phyloP scores from a whole-genome alignment of 2,888 invertebrate species.

The Priocnemis perturbator region DNA sequence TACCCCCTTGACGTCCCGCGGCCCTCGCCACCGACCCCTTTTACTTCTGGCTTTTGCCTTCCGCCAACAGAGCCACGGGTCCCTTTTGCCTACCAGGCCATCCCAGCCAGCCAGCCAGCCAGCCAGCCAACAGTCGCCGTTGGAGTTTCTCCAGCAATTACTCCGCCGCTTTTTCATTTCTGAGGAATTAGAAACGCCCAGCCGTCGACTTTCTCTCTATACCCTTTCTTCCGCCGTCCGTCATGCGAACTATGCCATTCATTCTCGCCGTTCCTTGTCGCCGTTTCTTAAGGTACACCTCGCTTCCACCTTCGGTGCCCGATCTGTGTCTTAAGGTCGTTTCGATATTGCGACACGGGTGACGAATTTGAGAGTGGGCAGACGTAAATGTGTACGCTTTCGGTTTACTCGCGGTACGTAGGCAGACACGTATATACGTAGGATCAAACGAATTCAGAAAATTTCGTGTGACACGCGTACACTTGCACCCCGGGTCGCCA shows the following conservation, averaged over 20 bases:
- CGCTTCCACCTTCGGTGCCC: neutral
- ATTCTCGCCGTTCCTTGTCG: neutral
- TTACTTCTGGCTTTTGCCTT: conserved; percentile 65
- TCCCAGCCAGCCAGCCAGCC: conserved; percentile 33
- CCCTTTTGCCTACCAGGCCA: conserved; percentile 30
- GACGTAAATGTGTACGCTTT: no score
- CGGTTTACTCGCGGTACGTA: neutral
- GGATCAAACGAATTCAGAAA: neutral
- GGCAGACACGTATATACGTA: neutral
- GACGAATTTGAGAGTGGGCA: no score
- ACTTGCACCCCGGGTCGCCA: neutral
- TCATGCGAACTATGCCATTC: no score
- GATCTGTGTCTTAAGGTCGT: neutral
- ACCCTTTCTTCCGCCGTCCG: neutral
- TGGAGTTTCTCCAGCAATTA: conserved; percentile 69
- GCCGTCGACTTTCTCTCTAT: conserved; percentile 20
- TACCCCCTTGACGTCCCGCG: conserved; percentile 19
- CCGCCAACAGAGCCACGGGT: conserved; percentile 39
- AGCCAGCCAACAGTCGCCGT: conserved; percentile 29
- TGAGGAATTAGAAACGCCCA: conserved; percentile 57
- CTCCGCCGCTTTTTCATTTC: conserved; percentile 59
- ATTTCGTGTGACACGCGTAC: conserved; percentile 11
- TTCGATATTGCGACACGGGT: neutral
- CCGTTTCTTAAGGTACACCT: conserved; percentile 3
- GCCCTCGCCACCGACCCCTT: conserved; percentile 42